Conservation (phyloP, 2,888 invertebrate species). For the Scrobipalpa costella region DNA sequence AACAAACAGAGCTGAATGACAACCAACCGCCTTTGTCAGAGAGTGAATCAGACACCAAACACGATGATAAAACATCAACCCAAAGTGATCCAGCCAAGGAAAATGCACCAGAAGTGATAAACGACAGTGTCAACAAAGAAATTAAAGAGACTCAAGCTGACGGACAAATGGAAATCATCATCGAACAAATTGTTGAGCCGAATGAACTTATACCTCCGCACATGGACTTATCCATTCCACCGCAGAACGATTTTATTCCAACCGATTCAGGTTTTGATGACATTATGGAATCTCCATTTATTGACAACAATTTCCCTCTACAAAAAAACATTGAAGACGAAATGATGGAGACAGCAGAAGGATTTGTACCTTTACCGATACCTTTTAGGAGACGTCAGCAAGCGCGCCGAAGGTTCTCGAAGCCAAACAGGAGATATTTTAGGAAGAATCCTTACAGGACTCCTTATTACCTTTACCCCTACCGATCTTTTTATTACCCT, state of each 20-base stretch:
- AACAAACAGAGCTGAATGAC: conserved; percentile 44
- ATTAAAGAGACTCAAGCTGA: conserved; percentile 27
- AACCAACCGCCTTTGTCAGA: conserved; percentile 38
- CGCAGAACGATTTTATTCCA: conserved; percentile 33
- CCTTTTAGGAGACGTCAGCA: conserved; percentile 44
- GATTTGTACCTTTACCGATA: conserved; percentile 62
- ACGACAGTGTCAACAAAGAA: conserved; percentile 27
- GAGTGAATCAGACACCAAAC: conserved; percentile 49
- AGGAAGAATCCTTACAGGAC: conserved; percentile 54
- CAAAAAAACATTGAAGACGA: conserved; percentile 55
- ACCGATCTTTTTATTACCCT: conserved; percentile 59
- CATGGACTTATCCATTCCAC: background rate
- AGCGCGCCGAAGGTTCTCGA: conserved; percentile 50
- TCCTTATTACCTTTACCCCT: conserved; percentile 54
- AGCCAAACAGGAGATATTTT: conserved; percentile 55
- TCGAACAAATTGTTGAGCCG: conserved; percentile 51
- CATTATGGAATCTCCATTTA: conserved; percentile 34
- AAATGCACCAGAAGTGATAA: conserved; percentile 36
- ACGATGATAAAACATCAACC: conserved; percentile 43
- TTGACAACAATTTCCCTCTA: conserved; percentile 42
- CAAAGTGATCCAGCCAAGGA: conserved; percentile 46
- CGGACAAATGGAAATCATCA: conserved; percentile 49
- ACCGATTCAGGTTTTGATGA: conserved; percentile 32
- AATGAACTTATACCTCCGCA: conserved; percentile 1
- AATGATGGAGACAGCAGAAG: conserved; percentile 69